phyloP scores from a whole-genome alignment of 2,888 invertebrate species.

The Diadegma fenestrale region DNA sequence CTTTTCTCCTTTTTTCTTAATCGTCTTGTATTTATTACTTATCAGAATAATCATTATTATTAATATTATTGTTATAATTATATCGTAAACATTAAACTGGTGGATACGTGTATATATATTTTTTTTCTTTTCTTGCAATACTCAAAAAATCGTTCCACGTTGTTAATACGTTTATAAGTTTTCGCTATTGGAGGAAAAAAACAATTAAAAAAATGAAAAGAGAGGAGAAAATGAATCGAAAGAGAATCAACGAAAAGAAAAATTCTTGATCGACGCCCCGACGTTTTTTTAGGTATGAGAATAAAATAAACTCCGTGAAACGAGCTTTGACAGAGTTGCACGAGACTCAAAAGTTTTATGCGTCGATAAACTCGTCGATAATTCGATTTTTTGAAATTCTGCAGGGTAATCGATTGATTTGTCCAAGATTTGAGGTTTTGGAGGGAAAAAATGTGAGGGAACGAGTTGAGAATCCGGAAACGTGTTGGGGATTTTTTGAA shows the following conservation, averaged over 20 bases:
- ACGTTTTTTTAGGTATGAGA: slow-evolving; percentile 43
- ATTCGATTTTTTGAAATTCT: not conserved
- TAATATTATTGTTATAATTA: slow-evolving; percentile 16
- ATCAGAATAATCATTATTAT: slow-evolving; percentile 17
- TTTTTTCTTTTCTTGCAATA: slow-evolving; percentile 69
- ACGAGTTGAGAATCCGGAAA: not conserved
- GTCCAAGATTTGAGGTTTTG: not conserved
- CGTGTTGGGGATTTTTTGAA: not conserved
- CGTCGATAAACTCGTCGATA: not conserved
- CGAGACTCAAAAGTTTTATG: not conserved
- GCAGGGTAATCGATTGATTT: not conserved
- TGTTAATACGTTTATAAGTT: slow-evolving; percentile 52
- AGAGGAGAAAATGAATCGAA: not conserved
- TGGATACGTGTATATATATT: slow-evolving; percentile 64
- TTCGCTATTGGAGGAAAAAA: slow-evolving; percentile 49
- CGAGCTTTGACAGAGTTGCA: slow-evolving; percentile 48
- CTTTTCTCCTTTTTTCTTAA: slow-evolving; percentile 20
- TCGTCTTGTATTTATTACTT: slow-evolving; percentile 27
- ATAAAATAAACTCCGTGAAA: slow-evolving; percentile 50
- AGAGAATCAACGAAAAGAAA: not conserved
- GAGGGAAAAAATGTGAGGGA: not conserved
- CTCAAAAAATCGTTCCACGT: slow-evolving; percentile 74
- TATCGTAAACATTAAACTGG: slow-evolving; percentile 60
- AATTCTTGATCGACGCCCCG: not conserved
- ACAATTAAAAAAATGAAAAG: slow-evolving; percentile 43